A percentile compares a stretch with the other conserved stretches of the same genome.
Conservation (phyloP, 2,113 vertebrate species). For the Boleophthalmus pectinirostris region DNA sequence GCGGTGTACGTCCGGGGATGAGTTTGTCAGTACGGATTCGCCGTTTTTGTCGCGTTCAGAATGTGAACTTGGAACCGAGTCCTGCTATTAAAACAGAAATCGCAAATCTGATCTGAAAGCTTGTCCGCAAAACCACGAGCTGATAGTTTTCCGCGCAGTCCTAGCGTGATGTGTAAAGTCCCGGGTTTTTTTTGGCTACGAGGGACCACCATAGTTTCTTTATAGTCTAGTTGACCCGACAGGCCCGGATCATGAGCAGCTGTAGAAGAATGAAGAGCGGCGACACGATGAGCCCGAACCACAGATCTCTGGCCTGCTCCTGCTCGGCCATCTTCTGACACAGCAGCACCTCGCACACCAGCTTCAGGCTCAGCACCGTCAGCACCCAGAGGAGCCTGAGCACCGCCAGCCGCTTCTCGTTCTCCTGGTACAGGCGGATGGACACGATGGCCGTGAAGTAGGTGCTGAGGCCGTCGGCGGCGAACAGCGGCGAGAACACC, state of each 20-base stretch:
- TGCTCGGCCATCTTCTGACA: constrained; percentile 94
- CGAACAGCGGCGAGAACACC: constrained; percentile 92
- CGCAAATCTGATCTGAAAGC: no score
- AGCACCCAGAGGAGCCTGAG: constrained; percentile 96
- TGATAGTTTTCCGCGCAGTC: no score
- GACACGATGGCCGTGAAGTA: constrained; percentile 98
- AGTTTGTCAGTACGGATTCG: no score
- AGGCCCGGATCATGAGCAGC: constrained; percentile 96
- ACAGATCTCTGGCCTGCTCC: constrained; percentile 84
- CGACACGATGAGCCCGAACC: constrained; percentile 93
- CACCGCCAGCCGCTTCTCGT: constrained; percentile 92
- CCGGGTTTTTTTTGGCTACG: no score
- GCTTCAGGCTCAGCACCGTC: constrained; percentile 96
- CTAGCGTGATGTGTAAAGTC: no score
- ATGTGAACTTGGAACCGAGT: no score
- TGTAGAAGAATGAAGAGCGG: constrained; percentile 96
- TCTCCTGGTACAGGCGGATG: constrained; percentile 96
- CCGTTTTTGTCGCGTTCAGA: no score
- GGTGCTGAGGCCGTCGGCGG: constrained; percentile 94
- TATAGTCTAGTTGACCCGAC: constrained; percentile 87
- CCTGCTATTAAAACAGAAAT: no score
- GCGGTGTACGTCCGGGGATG: no score
- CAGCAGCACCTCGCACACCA: constrained; percentile 96
- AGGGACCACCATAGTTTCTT: neutral
- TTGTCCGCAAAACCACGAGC: no score